Evolutionary conservation across 2,888 invertebrate genomes (phyloP).

Genomic region (Folsomia manolachei): DNA sequence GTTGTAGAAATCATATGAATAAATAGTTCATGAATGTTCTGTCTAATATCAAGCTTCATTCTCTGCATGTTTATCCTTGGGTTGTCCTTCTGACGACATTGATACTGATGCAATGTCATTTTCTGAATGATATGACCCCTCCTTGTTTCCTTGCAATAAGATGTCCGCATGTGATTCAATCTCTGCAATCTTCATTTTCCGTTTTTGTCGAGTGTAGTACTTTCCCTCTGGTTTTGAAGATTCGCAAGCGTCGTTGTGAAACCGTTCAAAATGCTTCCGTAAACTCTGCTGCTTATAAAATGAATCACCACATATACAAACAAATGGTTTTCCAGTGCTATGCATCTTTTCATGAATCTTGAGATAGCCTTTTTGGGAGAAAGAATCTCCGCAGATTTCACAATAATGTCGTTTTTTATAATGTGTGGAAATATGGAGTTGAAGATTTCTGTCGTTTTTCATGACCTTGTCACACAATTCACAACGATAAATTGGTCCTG

Average conservation of each 20-base stretch:
- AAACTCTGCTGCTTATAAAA: background rate
- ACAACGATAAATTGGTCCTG: background rate
- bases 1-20: too few relatives aligned
- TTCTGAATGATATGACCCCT: too few relatives aligned
- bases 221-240: background rate
- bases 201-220: background rate
- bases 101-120: too few relatives aligned
- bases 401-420: background rate
- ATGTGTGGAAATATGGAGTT: background rate
- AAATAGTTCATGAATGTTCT: too few relatives aligned
- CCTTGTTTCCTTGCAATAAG: too few relatives aligned
- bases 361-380: background rate
- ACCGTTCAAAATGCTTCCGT: background rate
- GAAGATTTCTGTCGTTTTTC: background rate
- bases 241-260: background rate
- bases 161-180: too few relatives aligned
- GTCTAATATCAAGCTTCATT: too few relatives aligned
- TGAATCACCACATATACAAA: background rate
- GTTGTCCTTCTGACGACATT: too few relatives aligned
- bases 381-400: background rate
- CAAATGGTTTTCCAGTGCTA: background rate
- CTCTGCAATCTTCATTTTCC: too few relatives aligned
- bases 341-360: background rate
- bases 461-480: background rate
- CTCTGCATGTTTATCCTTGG: too few relatives aligned